Conservation (phyloP, 64 coral and sea anemone genomes). For the Trachythela sp. region DNA sequence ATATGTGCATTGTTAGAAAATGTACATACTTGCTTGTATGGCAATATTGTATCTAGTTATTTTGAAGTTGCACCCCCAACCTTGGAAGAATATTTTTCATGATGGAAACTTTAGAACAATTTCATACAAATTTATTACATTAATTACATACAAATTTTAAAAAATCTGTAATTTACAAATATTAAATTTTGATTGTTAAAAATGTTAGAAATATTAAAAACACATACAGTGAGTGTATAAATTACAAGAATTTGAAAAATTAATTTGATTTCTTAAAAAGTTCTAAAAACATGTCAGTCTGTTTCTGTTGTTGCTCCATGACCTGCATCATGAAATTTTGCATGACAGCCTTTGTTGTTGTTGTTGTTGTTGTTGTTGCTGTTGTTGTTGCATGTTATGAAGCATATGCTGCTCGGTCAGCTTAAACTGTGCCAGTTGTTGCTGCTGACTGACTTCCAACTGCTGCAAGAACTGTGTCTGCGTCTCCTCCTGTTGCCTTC, state of each 20-base stretch:
- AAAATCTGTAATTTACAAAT: no score
- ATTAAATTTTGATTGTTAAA: no score
- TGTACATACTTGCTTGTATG: background rate
- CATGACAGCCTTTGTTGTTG: no score
- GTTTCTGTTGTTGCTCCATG: no score
- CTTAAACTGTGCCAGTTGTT: conserved; percentile 20
- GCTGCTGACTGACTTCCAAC: conserved; percentile 14
- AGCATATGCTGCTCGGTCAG: conserved; percentile 50
- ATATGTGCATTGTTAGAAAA: conserved; percentile 27
- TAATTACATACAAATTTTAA: no score
- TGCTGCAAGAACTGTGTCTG: no score
- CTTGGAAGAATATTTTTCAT: background rate
- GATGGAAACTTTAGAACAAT: background rate
- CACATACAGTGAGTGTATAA: no score
- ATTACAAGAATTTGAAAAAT: background rate
- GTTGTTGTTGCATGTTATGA: conserved; percentile 42
- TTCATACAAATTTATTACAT: no score
- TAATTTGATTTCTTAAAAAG: background rate
- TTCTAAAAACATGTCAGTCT: no score
- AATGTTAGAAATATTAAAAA: no score
- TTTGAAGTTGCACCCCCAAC: background rate
- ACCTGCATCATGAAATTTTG: background rate
- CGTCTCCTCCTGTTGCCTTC: no score
- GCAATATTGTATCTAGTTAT: background rate
- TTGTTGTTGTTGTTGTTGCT: conserved; percentile 47